Percentiles rank a stretch among this genome's conserved stretches.
These are phyloP conservation scores for Triops cancriformis DNA, from an alignment of 1,140 invertebrate species.

Conservation along the genomic window DNA sequence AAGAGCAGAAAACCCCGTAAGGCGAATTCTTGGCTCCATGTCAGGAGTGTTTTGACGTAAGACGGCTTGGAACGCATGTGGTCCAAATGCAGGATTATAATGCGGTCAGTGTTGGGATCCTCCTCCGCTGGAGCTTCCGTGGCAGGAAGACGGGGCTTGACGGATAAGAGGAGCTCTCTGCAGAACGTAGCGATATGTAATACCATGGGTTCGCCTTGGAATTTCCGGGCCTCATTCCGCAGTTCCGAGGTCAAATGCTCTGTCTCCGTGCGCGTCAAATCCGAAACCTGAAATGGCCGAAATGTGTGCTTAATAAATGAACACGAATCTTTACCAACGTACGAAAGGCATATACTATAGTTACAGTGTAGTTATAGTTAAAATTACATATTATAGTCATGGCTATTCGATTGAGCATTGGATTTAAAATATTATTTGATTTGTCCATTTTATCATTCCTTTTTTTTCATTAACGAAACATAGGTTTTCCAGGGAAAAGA, in stretches of 20 bases:
- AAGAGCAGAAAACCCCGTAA: conserved; percentile 18
- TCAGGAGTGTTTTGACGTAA: conserved; percentile 18
- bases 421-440: no score
- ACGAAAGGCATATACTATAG: no score
- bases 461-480: no score
- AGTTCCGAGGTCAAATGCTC: not conserved
- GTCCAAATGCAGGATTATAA: conserved; percentile 19
- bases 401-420: no score
- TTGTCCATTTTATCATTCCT: no score
- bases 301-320: no score
- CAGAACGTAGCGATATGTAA: not conserved
- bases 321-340: no score
- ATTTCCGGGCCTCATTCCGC: not conserved
- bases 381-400: no score
- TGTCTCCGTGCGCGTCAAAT: not conserved
- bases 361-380: no score
- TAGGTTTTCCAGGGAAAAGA: no score
- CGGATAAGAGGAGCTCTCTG: not conserved
- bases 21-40: conserved; percentile 20
- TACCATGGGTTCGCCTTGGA: conserved; percentile 7
- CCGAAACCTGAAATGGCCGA: not conserved
- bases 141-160: not conserved
- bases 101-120: not conserved
- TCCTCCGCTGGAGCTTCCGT: not conserved
- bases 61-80: conserved; percentile 20